Conservation (phyloP, 1,140 invertebrate species). For the Dufourea novaeangliae region DNA sequence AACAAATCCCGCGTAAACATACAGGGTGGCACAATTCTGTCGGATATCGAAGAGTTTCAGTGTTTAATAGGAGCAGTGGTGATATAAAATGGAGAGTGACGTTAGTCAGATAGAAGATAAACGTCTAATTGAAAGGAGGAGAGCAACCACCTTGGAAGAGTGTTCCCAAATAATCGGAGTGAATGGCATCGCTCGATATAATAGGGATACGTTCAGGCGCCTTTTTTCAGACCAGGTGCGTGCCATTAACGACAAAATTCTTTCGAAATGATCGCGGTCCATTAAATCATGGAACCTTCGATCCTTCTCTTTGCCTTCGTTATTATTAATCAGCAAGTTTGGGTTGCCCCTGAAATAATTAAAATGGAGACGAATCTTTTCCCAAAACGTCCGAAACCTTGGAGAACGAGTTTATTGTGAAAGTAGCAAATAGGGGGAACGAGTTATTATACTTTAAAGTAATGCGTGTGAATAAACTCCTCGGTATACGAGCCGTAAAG, state of each 20-base stretch:
- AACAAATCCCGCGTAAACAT: neutral
- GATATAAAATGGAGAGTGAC: slow-evolving; percentile 44
- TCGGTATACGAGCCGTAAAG: too few relatives aligned
- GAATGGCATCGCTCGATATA: slow-evolving; percentile 82
- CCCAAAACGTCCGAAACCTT: too few relatives aligned
- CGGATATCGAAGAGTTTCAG: neutral
- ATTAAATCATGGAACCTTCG: too few relatives aligned
- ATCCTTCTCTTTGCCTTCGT: neutral
- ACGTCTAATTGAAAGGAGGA: slow-evolving; percentile 83
- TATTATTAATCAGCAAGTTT: too few relatives aligned
- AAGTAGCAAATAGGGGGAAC: too few relatives aligned
- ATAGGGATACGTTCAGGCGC: slow-evolving; percentile 84
- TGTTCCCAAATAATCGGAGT: slow-evolving; percentile 85
- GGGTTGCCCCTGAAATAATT: too few relatives aligned
- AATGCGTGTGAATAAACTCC: too few relatives aligned
- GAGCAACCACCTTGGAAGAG: slow-evolving; percentile 83
- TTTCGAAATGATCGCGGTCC: neutral
- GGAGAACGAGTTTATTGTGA: too few relatives aligned
- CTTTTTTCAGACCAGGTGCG: slow-evolving; percentile 87
- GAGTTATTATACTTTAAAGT: too few relatives aligned
- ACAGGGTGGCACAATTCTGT: too few relatives aligned
- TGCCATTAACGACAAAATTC: slow-evolving; percentile 11
- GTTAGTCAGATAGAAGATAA: slow-evolving; percentile 87
- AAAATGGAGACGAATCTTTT: too few relatives aligned
- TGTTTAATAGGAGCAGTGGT: neutral